phyloP scores from a whole-genome alignment of 1,140 invertebrate genomes.

The Cotesia vestalis region DNA sequence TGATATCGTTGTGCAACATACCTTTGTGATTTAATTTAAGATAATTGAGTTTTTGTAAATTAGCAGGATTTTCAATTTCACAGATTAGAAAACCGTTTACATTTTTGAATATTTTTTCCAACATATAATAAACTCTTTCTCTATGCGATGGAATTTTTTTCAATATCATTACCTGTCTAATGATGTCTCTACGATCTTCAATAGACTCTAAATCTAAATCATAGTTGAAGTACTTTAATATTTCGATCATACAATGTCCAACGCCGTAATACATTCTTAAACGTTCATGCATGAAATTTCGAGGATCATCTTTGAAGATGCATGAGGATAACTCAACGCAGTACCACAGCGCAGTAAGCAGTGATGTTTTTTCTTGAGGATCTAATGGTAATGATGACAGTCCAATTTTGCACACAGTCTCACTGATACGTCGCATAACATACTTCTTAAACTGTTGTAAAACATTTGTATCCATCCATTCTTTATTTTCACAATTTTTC shows the following conservation, averaged over 20 bases:
- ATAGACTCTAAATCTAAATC: neutral
- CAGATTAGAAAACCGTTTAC: neutral
- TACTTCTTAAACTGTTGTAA: neutral
- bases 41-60: neutral
- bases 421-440: neutral
- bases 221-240: neutral
- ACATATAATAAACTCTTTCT: neutral
- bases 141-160: neutral
- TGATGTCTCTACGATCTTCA: neutral
- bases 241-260: neutral
- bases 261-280: neutral
- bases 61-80: neutral
- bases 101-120: conserved; percentile 5
- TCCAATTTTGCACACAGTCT: neutral
- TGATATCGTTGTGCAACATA: neutral
- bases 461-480: conserved; percentile 10
- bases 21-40: conserved; percentile 1
- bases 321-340: neutral
- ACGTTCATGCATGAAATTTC: neutral
- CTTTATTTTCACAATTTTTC: neutral
- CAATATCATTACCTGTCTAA: neutral
- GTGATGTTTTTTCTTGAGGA: neutral
- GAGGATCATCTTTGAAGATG: neutral
- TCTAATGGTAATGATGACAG: conserved; percentile 2
- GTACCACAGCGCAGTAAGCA: conserved; percentile 1